A percentile compares a stretch with the other conserved stretches of the same genome.
Conservation (phyloP, 2,888 invertebrate genomes). For the Omphaloscelis lunosa region DNA sequence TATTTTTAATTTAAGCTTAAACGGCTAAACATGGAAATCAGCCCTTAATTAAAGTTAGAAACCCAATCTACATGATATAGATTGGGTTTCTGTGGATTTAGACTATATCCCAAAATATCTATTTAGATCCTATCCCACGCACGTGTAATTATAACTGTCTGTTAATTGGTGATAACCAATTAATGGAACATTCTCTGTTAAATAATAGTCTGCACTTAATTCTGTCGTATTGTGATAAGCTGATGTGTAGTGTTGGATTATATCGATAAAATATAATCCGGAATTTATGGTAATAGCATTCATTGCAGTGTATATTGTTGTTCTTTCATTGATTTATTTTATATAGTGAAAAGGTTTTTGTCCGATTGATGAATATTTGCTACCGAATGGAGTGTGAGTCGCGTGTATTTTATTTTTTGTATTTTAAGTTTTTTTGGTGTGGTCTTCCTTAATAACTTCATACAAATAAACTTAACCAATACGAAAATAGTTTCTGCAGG, state of each 20-base stretch:
- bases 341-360: neutral
- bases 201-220: slow-evolving; percentile 44
- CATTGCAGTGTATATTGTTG: neutral
- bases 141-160: slow-evolving; percentile 8
- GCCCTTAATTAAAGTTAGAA: neutral
- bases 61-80: neutral
- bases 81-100: too few species aligned
- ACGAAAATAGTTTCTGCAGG: neutral
- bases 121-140: neutral
- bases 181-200: slow-evolving; percentile 17
- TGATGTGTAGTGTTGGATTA: slow-evolving; percentile 36
- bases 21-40: neutral
- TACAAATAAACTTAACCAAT: too few species aligned
- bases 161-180: slow-evolving; percentile 48
- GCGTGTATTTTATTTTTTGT: neutral
- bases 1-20: neutral
- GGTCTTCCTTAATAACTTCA: neutral
- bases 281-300: slow-evolving; percentile 15
- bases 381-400: neutral
- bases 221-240: slow-evolving; percentile 28
- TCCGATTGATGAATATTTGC: neutral
- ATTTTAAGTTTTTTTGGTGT: neutral
- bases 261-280: slow-evolving; percentile 44
- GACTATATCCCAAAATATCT: neutral
- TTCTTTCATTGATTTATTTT: neutral